Base-by-base conservation (phyloP, 53 echinoderm and acorn worm species). In the Henricia sp. region DNA sequence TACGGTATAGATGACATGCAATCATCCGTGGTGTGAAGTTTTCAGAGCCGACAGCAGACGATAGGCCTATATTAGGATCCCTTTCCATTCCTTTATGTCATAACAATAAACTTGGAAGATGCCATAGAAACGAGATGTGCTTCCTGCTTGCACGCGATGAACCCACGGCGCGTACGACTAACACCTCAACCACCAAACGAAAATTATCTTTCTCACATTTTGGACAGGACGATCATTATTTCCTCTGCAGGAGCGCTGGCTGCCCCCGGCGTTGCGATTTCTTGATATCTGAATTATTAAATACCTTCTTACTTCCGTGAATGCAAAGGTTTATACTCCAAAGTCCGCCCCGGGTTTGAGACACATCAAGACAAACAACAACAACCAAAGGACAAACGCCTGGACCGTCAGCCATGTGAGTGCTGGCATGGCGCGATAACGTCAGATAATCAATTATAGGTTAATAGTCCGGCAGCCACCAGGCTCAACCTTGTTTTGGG, bases 121-220 rank as follows among this genome's bases (percentile, higher is more conserved):
- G 32, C 71, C 50, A 71, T 71, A 33, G 71, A 48, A 28, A 71
- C 71, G 0, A 14, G 44, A 12, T 56, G 34, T 42, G 32, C 32
- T 63, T 63, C 48, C 33, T 12, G 50, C 63, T 50, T 63, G 52
- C 52, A 30, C 51, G 71, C 37, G 50, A 26, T 50, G 21, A 0
- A 26, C 60, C 46, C 6, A 41, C 56, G 26, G 37, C 55, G 34
- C n/a, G 44, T 30, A 21, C 48, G 14, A n/a, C 30, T 64, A 29
- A 63, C 80, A 80, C 80, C 64, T 80, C 37, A 24, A 80, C 62
- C 62, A 62, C 62, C 19, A 12, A 34, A 19, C 34, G 32, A 46
- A 80, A 80, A 60, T 80, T 37, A 46, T 34, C 60, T 60, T 73
- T 73, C 80, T 48, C 64, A 63, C 80, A 35, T 80, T 64, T 41